A percentile compares a stretch with the other conserved stretches of the same genome.
Evolutionary conservation across 2,797 vertebrate species (phyloP).

Genomic region (Melanitta fusca): DNA sequence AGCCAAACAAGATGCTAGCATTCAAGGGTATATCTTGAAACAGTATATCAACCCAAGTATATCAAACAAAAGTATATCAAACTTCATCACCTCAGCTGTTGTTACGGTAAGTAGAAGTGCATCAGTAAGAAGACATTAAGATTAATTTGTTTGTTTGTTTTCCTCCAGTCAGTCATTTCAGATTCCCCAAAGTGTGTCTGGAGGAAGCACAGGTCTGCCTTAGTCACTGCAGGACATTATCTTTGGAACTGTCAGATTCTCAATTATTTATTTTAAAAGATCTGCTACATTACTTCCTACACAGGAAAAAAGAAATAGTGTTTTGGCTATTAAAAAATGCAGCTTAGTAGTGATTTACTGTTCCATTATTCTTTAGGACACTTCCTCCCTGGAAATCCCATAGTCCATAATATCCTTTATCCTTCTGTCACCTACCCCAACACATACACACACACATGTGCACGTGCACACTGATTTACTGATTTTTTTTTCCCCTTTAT

Average conservation of each 20-base stretch:
- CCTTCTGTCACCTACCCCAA: neutral
- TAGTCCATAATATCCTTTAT: neutral
- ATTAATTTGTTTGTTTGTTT: neutral
- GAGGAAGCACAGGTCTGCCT: neutral
- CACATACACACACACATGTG: neutral
- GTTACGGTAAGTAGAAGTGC: neutral
- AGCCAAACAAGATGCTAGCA: neutral
- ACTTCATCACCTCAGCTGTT: neutral
- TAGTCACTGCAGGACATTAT: neutral
- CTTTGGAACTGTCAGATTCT: neutral
- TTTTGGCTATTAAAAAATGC: neutral
- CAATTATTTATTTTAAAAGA: neutral
- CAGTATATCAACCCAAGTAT: no score
- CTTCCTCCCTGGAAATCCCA: neutral
- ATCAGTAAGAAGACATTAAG: neutral
- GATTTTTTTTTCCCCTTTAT: neutral
- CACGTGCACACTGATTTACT: fast-evolving
- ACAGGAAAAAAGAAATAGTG: neutral
- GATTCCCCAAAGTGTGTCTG: neutral
- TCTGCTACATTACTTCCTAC: neutral
- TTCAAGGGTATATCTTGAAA: neutral
- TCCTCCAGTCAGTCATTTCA: neutral
- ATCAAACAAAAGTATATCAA: neutral
- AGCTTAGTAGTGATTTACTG: neutral
- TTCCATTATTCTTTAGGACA: neutral